Conservation (phyloP, 1,140 invertebrate species). For the Trypoxylus dichotomus region DNA sequence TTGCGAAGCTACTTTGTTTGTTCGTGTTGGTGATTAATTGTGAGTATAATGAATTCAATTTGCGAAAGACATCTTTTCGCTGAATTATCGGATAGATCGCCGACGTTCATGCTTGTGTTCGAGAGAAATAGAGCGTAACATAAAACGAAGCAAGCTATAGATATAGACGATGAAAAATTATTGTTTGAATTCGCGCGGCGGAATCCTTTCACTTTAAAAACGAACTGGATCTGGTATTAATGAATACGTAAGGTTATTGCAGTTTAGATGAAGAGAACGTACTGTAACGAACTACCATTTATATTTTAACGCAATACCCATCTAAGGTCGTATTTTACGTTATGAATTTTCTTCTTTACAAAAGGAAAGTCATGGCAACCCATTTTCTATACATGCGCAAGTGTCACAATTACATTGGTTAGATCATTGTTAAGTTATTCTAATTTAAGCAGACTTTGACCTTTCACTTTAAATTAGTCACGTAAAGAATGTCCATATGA, state of each 20-base stretch:
- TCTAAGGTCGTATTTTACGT: too few relatives aligned
- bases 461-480: neutral
- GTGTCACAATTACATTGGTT: too few relatives aligned
- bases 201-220: slow-evolving; percentile 7
- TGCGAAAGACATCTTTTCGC: neutral
- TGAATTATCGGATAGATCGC: neutral
- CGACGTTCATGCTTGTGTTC: neutral
- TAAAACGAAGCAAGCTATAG: neutral
- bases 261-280: neutral
- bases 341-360: too few relatives aligned
- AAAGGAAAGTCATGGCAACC: neutral
- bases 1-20: too few relatives aligned
- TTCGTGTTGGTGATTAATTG: neutral
- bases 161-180: neutral
- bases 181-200: neutral
- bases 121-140: neutral
- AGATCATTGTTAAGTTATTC: too few relatives aligned
- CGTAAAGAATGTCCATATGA: neutral
- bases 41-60: neutral
- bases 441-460: neutral
- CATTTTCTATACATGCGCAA: neutral
- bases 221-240: neutral
- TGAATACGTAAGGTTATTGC: neutral
- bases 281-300: too few relatives aligned
- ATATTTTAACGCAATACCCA: too few relatives aligned